Conservation (phyloP, 2,888 invertebrate genomes). For the Teleogryllus oceanicus region DNA sequence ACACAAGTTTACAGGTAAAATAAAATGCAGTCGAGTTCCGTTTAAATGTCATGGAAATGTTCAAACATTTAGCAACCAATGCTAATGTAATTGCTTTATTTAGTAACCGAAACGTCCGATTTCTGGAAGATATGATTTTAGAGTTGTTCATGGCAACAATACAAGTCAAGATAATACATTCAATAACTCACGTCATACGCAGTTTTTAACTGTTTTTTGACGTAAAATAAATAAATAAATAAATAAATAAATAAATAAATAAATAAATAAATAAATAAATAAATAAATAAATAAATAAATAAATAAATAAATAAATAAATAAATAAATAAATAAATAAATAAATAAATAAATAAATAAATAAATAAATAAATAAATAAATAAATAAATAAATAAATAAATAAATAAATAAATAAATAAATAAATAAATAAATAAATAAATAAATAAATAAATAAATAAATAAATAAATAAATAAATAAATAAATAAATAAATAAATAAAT, state of each 20-base stretch:
- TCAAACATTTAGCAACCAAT: no score
- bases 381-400: slow-evolving; percentile 21
- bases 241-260: not conserved
- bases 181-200: no score
- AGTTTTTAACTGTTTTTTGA: no score
- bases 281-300: slow-evolving; percentile 21
- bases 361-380: slow-evolving; percentile 21
- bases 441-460: slow-evolving; percentile 21
- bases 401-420: slow-evolving; percentile 21
- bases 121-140: no score
- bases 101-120: no score
- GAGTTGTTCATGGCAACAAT: no score
- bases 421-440: slow-evolving; percentile 21
- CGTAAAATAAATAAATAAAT: no score
- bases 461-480: slow-evolving; percentile 21
- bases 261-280: slow-evolving; percentile 21
- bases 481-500: slow-evolving; percentile 21
- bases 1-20: no score
- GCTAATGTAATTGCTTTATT: no score
- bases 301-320: slow-evolving; percentile 21
- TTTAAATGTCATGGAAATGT: no score
- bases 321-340: slow-evolving; percentile 21
- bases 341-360: slow-evolving; percentile 21
- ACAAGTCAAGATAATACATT: no score
- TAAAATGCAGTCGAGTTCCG: no score